Percentiles rank a stretch among this genome's conserved stretches.
Conservation (phyloP, 2,888 invertebrate species). For the Lithophane ornitopus region DNA sequence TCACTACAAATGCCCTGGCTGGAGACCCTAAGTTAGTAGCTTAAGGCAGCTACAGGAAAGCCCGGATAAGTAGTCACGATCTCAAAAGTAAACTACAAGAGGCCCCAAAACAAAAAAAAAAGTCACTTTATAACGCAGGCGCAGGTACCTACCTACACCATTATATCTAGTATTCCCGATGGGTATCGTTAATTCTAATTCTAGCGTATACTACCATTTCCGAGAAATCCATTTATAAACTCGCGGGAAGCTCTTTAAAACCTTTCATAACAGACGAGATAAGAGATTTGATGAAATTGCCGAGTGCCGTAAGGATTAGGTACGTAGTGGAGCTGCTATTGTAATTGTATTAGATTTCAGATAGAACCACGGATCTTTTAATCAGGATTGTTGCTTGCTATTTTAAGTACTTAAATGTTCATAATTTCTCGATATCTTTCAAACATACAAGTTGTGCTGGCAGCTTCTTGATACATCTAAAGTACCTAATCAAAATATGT, state of each 20-base stretch:
- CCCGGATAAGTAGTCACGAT: too few species aligned
- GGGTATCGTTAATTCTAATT: conserved; percentile 34
- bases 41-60: too few species aligned
- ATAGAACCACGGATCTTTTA: conserved; percentile 19
- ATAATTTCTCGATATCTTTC: background rate
- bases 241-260: conserved; percentile 44
- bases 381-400: conserved; percentile 6
- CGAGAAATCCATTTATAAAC: conserved; percentile 32
- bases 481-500: background rate
- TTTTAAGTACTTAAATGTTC: background rate
- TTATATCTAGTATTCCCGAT: conserved; percentile 1
- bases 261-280: conserved; percentile 34
- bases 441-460: background rate
- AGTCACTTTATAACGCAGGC: too few species aligned
- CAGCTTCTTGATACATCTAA: background rate
- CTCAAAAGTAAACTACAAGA: too few species aligned
- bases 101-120: too few species aligned
- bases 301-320: conserved; percentile 1
- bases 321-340: conserved; percentile 13
- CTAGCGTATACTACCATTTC: conserved; percentile 18
- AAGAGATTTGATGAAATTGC: conserved; percentile 39
- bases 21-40: too few species aligned
- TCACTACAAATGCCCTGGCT: too few species aligned
- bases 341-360: conserved; percentile 35
- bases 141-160: background rate